A percentile compares a stretch with the other conserved stretches of the same genome.
Evolutionary conservation across 2,797 vertebrate species (phyloP).

Genomic region (Florisuga fusca): DNA sequence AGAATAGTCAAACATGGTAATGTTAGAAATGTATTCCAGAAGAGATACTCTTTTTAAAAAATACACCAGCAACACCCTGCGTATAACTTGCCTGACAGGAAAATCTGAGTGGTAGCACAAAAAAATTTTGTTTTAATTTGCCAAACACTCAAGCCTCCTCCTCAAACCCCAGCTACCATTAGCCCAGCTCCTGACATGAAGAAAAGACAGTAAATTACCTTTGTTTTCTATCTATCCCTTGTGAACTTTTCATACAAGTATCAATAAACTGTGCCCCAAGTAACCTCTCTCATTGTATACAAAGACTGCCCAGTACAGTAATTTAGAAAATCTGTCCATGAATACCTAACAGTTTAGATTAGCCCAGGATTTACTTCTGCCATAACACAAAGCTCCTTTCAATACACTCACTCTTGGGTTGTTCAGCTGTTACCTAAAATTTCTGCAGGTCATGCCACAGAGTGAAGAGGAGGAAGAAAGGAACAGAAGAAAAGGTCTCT

Average conservation of each 20-base stretch:
- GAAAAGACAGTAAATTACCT: not conserved
- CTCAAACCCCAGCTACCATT: not conserved
- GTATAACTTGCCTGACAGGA: not conserved
- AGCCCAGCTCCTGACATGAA: not conserved
- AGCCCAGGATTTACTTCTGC: not conserved
- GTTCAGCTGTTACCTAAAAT: not conserved
- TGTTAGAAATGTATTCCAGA: not conserved
- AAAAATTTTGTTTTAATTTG: not conserved
- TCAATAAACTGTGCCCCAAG: not conserved
- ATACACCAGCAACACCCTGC: not conserved
- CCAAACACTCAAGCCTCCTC: not conserved
- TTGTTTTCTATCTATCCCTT: not conserved
- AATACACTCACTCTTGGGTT: not conserved
- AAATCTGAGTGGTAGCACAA: not conserved
- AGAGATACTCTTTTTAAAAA: not conserved
- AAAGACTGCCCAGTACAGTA: not conserved
- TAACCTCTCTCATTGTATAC: not conserved
- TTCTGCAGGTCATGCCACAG: not conserved
- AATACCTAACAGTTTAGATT: not conserved
- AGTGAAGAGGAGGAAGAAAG: not conserved
- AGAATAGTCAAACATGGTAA: not conserved
- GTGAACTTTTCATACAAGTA: not conserved
- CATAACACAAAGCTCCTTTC: not conserved
- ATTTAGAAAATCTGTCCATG: not conserved
- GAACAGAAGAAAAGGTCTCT: not conserved